These are phyloP conservation scores for Dysidea cf. avara DNA, from an alignment of 37 sponge, comb jelly and placozoan species.

Conservation along the genomic window DNA sequence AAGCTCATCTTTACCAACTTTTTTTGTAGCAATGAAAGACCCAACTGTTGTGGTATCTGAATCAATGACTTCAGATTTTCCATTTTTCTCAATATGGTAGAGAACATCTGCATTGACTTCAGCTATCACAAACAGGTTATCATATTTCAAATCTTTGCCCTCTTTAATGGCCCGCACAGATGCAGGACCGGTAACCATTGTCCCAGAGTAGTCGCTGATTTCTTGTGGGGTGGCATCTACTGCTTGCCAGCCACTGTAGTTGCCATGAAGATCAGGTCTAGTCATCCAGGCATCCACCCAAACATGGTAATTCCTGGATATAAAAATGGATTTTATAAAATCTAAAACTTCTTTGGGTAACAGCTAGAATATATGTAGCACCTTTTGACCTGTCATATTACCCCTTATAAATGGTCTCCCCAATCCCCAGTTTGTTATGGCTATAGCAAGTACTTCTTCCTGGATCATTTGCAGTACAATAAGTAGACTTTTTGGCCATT, in stretches of 20 bases:
- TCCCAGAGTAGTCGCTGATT: conserved; percentile 35
- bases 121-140: conserved; percentile 70
- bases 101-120: conserved; percentile 93
- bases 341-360: no score
- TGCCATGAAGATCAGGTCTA: conserved; percentile 56
- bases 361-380: no score
- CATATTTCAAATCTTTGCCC: conserved; percentile 62
- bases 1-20: conserved; percentile 51
- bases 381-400: no score
- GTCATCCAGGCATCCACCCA: conserved; percentile 81
- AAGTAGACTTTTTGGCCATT: no score
- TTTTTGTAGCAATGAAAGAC: conserved; percentile 80
- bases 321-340: no score
- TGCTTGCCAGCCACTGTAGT: conserved; percentile 81
- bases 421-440: no score
- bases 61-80: conserved; percentile 30
- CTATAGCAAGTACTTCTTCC: no score
- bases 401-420: no score
- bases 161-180: conserved; percentile 71
- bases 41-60: conserved; percentile 56
- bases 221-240: conserved; percentile 76
- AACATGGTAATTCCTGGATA: conserved; percentile 82
- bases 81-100: conserved; percentile 28
- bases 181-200: conserved; percentile 61
- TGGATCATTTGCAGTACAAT: no score